Evolutionary conservation across 2,113 vertebrate species (phyloP).

Genomic region (Natator depressus): DNA sequence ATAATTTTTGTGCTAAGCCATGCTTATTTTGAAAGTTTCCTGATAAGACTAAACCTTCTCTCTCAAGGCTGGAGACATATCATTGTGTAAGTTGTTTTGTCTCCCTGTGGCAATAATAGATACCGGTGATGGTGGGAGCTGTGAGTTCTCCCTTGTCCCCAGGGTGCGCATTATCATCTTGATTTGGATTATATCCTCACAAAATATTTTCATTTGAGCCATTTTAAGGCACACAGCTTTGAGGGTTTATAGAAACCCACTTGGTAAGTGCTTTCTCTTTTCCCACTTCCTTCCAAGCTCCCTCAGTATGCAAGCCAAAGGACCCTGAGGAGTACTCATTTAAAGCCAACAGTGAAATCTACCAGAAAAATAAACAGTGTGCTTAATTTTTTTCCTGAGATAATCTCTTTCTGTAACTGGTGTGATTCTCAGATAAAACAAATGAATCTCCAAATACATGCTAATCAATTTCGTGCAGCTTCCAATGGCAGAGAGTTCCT

Average conservation of each 20-base stretch:
- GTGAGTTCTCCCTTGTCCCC: neutral
- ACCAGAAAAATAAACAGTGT: neutral
- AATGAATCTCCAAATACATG: neutral
- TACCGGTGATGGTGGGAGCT: neutral
- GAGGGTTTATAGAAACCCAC: conserved; percentile 12
- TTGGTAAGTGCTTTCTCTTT: neutral
- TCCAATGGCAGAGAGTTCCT: neutral
- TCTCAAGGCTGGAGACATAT: neutral
- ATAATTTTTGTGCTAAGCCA: conserved; percentile 6
- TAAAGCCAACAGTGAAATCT: neutral
- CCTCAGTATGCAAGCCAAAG: conserved; percentile 3
- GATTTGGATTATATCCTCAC: conserved; percentile 11
- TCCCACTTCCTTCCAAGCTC: neutral
- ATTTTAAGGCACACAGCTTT: conserved; percentile 26
- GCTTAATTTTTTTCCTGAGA: conserved; percentile 9
- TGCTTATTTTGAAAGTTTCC: conserved; percentile 1
- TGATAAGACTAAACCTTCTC: neutral
- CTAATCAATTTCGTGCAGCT: neutral
- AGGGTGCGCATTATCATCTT: conserved; percentile 26
- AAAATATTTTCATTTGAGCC: conserved; percentile 47
- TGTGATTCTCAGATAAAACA: conserved; percentile 19
- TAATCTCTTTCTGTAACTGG: conserved; percentile 33
- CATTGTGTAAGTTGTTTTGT: conserved; percentile 9
- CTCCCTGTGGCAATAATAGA: conserved; percentile 2
- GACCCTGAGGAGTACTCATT: neutral